These are phyloP conservation scores for Notoglanidium macrostoma DNA, from an alignment of 2,797 vertebrate species.

Conservation along the genomic window DNA sequence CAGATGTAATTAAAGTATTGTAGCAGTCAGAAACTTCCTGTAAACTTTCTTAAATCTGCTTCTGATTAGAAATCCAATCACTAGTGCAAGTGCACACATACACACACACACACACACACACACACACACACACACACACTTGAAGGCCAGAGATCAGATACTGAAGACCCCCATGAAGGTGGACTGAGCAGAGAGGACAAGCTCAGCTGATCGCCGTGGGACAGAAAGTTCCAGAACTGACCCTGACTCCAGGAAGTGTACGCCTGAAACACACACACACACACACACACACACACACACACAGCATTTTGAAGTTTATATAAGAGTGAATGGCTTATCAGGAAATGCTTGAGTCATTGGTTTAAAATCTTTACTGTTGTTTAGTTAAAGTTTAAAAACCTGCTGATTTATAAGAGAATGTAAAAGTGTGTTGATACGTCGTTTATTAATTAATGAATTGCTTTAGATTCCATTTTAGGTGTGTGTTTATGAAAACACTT, in stretches of 20 bases:
- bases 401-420: not conserved
- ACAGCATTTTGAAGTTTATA: too few relatives aligned
- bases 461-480: too few relatives aligned
- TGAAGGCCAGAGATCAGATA: slow-evolving; percentile 39
- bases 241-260: slow-evolving; percentile 59
- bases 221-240: slow-evolving; percentile 57
- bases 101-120: not conserved
- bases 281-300: slow-evolving; percentile 17
- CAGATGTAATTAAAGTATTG: not conserved
- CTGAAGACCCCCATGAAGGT: slow-evolving; percentile 62
- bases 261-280: slow-evolving; percentile 48
- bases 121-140: not conserved
- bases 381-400: not conserved
- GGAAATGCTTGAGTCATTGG: not conserved
- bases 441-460: too few relatives aligned
- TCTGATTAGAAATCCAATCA: not conserved
- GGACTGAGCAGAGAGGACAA: slow-evolving; percentile 48
- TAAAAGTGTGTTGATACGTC: not conserved
- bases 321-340: not conserved
- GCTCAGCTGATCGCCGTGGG: slow-evolving; percentile 54
- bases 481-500: too few relatives aligned
- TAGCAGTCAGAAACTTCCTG: not conserved
- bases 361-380: not conserved
- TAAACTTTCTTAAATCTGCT: not conserved
- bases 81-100: not conserved